A percentile compares a stretch with the other conserved stretches of the same genome.
phyloP scores from a whole-genome alignment of 2,113 vertebrate species.

The Gymnocephalus cernua region DNA sequence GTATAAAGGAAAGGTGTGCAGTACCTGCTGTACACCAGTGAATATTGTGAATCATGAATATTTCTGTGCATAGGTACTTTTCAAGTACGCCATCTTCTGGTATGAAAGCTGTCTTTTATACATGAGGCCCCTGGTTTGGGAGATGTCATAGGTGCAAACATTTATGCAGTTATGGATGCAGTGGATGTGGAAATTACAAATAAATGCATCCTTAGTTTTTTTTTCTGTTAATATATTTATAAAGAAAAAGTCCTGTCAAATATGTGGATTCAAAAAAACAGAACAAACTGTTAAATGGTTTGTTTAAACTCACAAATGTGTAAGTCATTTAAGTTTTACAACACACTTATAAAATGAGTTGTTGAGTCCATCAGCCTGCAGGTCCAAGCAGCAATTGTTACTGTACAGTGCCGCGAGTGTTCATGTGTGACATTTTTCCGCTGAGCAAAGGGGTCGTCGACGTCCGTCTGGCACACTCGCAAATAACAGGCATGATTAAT shows the following conservation, averaged over 20 bases:
- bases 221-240: neutral
- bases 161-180: neutral
- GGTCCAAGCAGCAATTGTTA: constrained; percentile 1
- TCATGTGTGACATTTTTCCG: constrained; percentile 49
- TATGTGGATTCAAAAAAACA: neutral
- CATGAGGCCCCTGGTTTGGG: neutral
- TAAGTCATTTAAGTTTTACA: neutral
- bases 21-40: too few relatives aligned
- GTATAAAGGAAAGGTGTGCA: too few relatives aligned
- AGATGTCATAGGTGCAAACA: neutral
- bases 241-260: neutral
- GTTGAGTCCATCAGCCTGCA: neutral
- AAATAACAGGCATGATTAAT: constrained; percentile 65
- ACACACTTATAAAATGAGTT: neutral
- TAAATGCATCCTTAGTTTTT: neutral
- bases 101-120: too few relatives aligned
- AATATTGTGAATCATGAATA: too few relatives aligned
- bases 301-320: neutral
- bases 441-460: constrained; percentile 41
- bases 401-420: neutral
- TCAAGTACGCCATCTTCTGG: too few relatives aligned
- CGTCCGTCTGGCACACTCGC: constrained; percentile 36
- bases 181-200: neutral
- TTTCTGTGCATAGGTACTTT: too few relatives aligned
- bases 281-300: neutral